These are phyloP conservation scores for Phaedon cochleariae DNA, from an alignment of 2,888 invertebrate species.

Conservation along the genomic window DNA sequence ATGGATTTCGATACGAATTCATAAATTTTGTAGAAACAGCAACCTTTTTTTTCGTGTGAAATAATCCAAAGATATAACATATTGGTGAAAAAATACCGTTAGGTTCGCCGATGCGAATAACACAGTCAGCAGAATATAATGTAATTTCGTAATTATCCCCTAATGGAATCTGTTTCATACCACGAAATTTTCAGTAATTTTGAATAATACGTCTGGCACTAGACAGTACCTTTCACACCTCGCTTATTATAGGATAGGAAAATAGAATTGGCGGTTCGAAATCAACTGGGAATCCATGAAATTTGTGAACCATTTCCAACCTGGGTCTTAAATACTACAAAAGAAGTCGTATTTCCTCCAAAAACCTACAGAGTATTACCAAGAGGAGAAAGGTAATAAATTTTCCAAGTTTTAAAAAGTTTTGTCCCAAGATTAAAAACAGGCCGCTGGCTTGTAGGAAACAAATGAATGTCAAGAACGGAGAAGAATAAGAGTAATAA, in stretches of 20 bases:
- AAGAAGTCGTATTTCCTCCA: conserved; percentile 41
- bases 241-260: background rate
- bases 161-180: conserved; percentile 39
- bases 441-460: conserved; percentile 61
- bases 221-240: background rate
- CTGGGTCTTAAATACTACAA: conserved; percentile 40
- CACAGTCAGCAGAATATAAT: conserved; percentile 24
- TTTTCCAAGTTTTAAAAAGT: conserved; percentile 60
- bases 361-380: conserved; percentile 42
- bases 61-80: too few species aligned
- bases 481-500: conserved; percentile 61
- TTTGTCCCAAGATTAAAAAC: conserved; percentile 62
- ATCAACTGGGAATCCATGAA: background rate
- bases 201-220: conserved; percentile 34
- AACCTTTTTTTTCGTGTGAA: too few species aligned
- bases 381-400: conserved; percentile 52
- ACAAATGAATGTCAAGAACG: conserved; percentile 61
- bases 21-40: too few species aligned
- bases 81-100: too few species aligned
- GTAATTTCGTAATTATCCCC: conserved; percentile 39
- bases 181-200: conserved; percentile 39
- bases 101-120: conserved; percentile 17
- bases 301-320: background rate
- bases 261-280: background rate
- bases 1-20: too few species aligned